These are phyloP conservation scores for Burhinus oedicnemus DNA, from an alignment of 2,113 vertebrate genomes.

Conservation along the genomic window DNA sequence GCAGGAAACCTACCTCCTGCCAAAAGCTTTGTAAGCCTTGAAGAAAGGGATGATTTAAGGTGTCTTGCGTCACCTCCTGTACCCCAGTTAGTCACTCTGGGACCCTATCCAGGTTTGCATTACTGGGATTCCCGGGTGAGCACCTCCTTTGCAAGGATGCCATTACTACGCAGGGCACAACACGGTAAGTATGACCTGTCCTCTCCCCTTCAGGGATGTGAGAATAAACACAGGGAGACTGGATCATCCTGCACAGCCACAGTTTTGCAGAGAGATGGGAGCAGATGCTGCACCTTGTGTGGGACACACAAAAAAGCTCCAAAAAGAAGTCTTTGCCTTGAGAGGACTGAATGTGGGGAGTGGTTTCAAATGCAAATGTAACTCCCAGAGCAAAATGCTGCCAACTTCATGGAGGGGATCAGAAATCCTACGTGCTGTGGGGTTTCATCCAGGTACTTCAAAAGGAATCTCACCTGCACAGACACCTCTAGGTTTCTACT, in stretches of 20 bases:
- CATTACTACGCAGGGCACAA: neutral
- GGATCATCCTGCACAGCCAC: neutral
- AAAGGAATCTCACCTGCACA: neutral
- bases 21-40: neutral
- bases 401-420: neutral
- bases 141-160: neutral
- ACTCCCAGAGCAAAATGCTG: neutral
- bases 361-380: neutral
- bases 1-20: neutral
- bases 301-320: neutral
- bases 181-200: neutral
- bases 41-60: neutral
- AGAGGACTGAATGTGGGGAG: neutral
- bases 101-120: neutral
- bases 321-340: neutral
- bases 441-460: neutral
- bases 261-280: neutral
- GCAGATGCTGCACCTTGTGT: rapidly evolving
- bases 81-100: neutral
- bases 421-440: neutral
- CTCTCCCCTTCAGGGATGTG: neutral
- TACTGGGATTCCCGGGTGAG: neutral
- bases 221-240: neutral
- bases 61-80: neutral
- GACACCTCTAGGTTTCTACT: neutral